Conservation (phyloP, 2,797 vertebrate genomes). For the Hephaestus fuliginosus region DNA sequence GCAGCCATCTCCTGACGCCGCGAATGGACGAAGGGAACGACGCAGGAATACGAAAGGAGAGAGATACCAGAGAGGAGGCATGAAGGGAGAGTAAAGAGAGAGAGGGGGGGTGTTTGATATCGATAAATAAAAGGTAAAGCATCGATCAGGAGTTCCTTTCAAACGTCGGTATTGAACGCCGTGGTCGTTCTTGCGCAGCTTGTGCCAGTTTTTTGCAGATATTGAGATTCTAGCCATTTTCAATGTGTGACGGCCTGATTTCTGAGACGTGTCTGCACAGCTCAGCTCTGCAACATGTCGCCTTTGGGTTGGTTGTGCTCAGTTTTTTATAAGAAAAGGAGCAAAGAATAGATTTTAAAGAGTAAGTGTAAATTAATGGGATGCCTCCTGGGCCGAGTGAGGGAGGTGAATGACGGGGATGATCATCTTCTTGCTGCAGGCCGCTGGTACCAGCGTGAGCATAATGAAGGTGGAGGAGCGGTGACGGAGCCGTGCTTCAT, state of each 20-base stretch:
- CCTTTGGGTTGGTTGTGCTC: slow-evolving; percentile 41
- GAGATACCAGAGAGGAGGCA: neutral
- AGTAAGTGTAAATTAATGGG: slow-evolving; percentile 6
- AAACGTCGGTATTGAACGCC: too few species aligned
- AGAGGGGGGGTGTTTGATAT: neutral
- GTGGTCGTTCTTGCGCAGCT: too few species aligned
- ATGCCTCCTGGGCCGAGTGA: slow-evolving; percentile 18
- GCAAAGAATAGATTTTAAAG: slow-evolving; percentile 12
- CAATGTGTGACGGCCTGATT: slow-evolving; percentile 41
- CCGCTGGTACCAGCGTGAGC: neutral
- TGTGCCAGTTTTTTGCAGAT: neutral
- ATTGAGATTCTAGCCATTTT: slow-evolving; percentile 49
- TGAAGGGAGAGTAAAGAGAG: slow-evolving; percentile 13
- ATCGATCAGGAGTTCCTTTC: too few species aligned
- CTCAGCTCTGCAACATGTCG: slow-evolving; percentile 36
- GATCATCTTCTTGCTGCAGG: slow-evolving; percentile 20
- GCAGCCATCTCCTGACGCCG: slow-evolving; percentile 43
- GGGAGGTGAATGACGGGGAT: slow-evolving; percentile 12
- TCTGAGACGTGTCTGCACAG: slow-evolving; percentile 60
- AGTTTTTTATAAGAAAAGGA: slow-evolving; percentile 4
- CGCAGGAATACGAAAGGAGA: slow-evolving; percentile 28
- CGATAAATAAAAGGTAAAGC: slow-evolving; percentile 22
- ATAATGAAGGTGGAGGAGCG: slow-evolving; percentile 19
- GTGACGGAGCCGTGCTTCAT: slow-evolving; percentile 1
- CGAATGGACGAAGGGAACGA: slow-evolving; percentile 22